phyloP scores from a whole-genome alignment of 2,113 vertebrate genomes.

The Notothenia coriiceps region DNA sequence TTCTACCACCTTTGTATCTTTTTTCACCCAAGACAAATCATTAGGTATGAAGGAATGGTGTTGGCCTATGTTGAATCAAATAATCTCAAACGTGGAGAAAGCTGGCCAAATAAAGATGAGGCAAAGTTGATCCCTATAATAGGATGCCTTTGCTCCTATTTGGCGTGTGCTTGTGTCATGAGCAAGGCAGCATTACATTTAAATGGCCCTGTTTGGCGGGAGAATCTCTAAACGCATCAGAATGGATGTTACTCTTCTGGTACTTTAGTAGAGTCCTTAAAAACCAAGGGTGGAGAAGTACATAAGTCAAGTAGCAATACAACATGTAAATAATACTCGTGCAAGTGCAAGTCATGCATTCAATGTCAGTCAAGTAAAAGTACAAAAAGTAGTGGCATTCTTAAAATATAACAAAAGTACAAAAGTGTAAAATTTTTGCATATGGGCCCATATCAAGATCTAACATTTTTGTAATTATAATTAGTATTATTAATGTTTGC shows the following conservation, averaged over 20 bases:
- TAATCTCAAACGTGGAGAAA: accelerated
- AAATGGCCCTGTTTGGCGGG: background rate
- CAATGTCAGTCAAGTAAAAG: no score
- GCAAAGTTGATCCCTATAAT: background rate
- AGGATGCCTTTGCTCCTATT: accelerated
- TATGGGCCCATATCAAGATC: no score
- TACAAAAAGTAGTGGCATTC: no score
- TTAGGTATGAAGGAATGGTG: background rate
- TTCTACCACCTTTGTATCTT: background rate
- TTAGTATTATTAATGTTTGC: no score
- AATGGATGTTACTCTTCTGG: background rate
- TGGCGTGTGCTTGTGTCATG: accelerated
- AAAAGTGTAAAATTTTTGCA: no score
- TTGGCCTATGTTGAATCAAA: background rate
- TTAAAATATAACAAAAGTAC: no score
- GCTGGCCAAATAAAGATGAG: background rate
- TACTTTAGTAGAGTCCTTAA: background rate
- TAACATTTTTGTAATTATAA: no score
- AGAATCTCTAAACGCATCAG: background rate
- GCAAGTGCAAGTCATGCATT: no score
- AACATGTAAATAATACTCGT: no score
- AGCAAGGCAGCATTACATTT: background rate
- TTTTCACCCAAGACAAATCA: background rate
- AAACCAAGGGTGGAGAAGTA: no score
- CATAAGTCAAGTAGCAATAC: no score